A percentile compares a stretch with the other conserved stretches of the same genome.
Conservation (phyloP, 2,797 vertebrate species). For the Sarcoramphus papa region DNA sequence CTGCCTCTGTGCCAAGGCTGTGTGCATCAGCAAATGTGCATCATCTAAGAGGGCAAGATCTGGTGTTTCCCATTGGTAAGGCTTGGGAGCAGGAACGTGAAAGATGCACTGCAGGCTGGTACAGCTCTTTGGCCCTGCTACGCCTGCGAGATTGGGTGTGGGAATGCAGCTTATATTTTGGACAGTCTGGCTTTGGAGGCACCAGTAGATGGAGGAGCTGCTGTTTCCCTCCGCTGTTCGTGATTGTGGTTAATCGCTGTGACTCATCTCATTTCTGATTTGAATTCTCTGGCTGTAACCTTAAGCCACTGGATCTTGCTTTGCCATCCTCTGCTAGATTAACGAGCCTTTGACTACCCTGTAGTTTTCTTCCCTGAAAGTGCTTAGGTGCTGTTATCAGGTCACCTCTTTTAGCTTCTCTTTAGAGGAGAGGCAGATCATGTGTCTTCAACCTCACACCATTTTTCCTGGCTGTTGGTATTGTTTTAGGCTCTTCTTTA, state of each 20-base stretch:
- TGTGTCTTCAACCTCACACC: neutral
- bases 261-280: neutral
- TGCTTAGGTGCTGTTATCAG: neutral
- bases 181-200: neutral
- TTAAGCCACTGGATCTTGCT: neutral
- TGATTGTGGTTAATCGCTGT: neutral
- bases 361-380: neutral
- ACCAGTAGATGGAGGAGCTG: neutral
- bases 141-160: no score
- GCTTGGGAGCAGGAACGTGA: neutral
- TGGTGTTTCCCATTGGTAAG: accelerated
- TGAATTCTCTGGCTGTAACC: neutral
- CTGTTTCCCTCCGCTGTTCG: neutral
- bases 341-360: neutral
- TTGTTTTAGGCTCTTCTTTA: neutral
- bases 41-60: no score
- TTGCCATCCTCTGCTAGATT: neutral
- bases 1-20: neutral
- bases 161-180: neutral
- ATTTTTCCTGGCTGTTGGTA: neutral
- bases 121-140: neutral
- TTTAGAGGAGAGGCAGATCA: neutral
- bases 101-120: neutral
- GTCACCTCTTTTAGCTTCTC: neutral
- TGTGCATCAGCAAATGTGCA: neutral